These are phyloP conservation scores for Homalodisca vitripennis DNA, from an alignment of 1,140 invertebrate genomes.

Conservation along the genomic window DNA sequence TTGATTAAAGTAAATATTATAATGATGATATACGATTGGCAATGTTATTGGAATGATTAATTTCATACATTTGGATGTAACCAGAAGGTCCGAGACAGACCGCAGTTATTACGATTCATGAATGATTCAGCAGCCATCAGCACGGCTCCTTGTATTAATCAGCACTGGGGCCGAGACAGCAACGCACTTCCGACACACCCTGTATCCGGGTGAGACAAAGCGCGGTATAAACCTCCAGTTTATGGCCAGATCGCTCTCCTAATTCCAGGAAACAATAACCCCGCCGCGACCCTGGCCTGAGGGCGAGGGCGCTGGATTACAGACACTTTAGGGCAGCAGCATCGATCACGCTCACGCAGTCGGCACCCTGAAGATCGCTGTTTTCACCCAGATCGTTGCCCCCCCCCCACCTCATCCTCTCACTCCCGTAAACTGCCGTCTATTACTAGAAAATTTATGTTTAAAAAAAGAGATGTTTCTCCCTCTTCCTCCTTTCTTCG, in stretches of 20 bases:
- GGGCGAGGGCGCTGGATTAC: background rate
- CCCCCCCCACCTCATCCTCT: background rate
- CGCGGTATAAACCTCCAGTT: background rate
- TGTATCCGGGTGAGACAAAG: background rate
- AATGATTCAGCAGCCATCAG: background rate
- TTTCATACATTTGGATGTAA: too few species aligned
- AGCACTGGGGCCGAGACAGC: background rate
- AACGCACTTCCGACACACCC: background rate
- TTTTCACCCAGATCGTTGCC: background rate
- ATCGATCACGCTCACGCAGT: background rate
- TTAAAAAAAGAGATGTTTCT: background rate
- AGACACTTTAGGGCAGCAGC: background rate
- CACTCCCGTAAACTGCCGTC: background rate
- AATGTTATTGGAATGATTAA: too few species aligned
- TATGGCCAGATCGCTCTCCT: background rate
- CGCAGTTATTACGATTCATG: too few species aligned
- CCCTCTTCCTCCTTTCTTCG: too few species aligned
- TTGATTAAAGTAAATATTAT: too few species aligned
- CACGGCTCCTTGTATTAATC: background rate
- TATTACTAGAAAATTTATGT: background rate
- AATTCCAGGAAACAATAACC: background rate
- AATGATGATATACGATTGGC: too few species aligned
- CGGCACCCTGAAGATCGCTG: background rate
- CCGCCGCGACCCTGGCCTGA: background rate
- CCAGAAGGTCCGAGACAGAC: too few species aligned